Percentiles rank a stretch among this genome's conserved stretches.
Conservation (phyloP, 2,113 vertebrate genomes). For the Piaya cayana region DNA sequence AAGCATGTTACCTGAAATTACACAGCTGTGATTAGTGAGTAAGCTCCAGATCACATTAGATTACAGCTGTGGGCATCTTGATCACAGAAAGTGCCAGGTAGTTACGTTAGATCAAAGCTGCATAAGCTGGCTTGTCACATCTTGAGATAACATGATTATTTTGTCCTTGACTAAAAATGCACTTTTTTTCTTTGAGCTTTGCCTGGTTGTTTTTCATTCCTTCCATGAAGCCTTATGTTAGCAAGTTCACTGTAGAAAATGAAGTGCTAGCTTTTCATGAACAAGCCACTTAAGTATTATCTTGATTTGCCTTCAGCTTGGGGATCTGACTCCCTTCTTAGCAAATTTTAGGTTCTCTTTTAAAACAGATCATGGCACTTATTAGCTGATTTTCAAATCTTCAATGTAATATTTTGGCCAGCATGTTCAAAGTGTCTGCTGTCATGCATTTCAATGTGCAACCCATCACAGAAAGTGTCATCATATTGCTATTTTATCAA, state of each 20-base stretch:
- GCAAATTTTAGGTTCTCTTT: background rate
- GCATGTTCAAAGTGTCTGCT: background rate
- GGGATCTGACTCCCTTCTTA: background rate
- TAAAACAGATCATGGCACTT: rapidly evolving
- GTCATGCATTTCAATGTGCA: background rate
- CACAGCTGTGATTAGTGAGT: conserved; percentile 85
- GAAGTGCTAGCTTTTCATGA: conserved; percentile 12
- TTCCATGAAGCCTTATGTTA: background rate
- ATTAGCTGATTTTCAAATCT: background rate
- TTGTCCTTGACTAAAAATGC: conserved; percentile 12
- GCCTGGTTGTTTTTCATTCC: conserved; percentile 32
- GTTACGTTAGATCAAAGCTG: conserved; percentile 17
- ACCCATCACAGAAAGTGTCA: background rate
- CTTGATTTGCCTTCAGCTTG: conserved; percentile 1
- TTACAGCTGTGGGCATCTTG: conserved; percentile 78
- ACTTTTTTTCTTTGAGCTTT: background rate
- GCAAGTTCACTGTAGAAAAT: conserved; percentile 3
- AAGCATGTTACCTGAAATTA: conserved; percentile 87
- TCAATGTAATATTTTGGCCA: background rate
- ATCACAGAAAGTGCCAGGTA: conserved; percentile 54
- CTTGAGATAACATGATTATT: conserved; percentile 49
- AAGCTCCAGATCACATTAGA: conserved; percentile 80
- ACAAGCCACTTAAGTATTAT: background rate
- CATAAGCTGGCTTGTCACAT: conserved; percentile 45
- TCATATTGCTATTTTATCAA: background rate